Evolutionary conservation across 2,888 invertebrate species (phyloP), one percentile per base, ranked within the genome.

Genomic region (Drosophila bunnanda): DNA sequence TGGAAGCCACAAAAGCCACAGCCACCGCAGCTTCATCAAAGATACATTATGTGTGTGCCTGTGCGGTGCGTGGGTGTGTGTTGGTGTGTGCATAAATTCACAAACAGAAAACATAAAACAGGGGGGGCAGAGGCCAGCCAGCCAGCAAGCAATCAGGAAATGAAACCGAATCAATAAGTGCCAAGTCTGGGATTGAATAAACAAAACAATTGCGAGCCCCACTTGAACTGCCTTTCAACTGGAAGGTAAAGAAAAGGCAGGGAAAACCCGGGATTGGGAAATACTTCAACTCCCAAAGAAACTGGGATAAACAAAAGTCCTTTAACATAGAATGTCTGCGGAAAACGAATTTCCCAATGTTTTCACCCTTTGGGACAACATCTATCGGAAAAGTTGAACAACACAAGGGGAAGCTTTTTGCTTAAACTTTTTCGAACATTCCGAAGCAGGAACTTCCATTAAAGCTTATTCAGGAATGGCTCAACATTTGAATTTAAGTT

Each of bases 11-110:
- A 67, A 64, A 39, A 55, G 60, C 55, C 54, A 43, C 70, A n/a
- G 6, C 28, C 25, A 39, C 65, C 46, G 46, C 65, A 54, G 71
- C 64, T 44, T 58, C 72, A 72, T 71, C 65, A 72, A 73, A 72
- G 65, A 53, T 65, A 65, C 72, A 73, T 73, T 73, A 65, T 73
- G 58, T 56, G 61, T 20, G 34, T 36, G 39, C 38, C 15, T 6
- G 20, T 15, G 32, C 15, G 13, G 22, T 25, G 22, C 28, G 10
- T 22, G 17, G 12, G 17, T 22, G 22, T 43, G 48, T 28, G 15
- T n/a, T 1, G 2, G 52, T 38, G 20, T 30, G 22, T 53, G 22
- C 34, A 50, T 48, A 59, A 38, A 60, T 54, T 41, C 59, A 41
- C 41, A 54, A 54, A 41, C 54, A 41, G 34, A 52, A 52, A 52